Evolutionary conservation across 2,113 vertebrate species (phyloP).

Genomic region (Propithecus coquereli): DNA sequence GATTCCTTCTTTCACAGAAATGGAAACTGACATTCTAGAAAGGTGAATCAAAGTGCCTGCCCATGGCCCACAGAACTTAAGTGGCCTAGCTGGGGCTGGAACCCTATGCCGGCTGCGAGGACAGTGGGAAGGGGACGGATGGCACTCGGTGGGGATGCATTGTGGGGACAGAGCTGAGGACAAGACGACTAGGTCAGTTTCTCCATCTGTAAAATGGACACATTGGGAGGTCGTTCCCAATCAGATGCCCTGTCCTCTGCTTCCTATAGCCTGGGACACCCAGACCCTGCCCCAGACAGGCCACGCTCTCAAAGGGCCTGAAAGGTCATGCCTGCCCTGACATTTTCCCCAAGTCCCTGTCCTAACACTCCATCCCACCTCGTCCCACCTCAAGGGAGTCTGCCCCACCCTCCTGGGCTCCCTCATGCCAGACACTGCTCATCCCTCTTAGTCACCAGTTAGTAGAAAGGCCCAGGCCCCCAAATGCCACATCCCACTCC

Average conservation of each 20-base stretch:
- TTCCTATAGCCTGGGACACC: background rate
- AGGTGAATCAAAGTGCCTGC: background rate
- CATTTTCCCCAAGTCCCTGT: background rate
- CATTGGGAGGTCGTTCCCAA: background rate
- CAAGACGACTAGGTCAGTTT: background rate
- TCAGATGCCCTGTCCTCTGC: background rate
- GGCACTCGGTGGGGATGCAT: background rate
- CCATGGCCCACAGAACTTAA: background rate
- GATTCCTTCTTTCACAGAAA: background rate
- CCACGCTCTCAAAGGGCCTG: background rate
- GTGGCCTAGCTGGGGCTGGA: background rate
- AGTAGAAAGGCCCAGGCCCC: background rate
- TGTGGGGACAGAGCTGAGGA: background rate
- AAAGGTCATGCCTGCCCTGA: background rate
- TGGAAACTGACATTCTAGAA: background rate
- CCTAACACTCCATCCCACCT: background rate
- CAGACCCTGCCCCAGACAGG: background rate
- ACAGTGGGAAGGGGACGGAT: background rate
- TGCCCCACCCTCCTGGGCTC: background rate
- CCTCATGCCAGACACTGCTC: conserved; percentile 37
- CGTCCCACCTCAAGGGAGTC: background rate
- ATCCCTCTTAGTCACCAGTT: conserved; percentile 54
- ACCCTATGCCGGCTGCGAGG: background rate
- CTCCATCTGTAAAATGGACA: background rate
- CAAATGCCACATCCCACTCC: background rate